Evolutionary conservation across 2,888 invertebrate genomes (phyloP).

Genomic region (Lasiommata megera): DNA sequence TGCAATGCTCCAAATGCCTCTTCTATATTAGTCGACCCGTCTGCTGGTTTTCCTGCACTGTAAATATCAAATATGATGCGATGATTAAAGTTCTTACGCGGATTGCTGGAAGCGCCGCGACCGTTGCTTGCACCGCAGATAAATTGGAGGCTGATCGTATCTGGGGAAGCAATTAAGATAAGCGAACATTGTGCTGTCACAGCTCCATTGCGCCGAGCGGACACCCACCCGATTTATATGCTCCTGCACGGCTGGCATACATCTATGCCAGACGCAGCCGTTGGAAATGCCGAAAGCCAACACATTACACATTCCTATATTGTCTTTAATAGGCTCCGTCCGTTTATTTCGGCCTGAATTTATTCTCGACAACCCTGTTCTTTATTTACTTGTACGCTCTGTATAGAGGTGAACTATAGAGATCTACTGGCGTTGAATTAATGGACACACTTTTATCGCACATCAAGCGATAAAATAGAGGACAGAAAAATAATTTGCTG

Average conservation of each 20-base stretch:
- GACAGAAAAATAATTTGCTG: no score
- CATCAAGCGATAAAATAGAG: no score
- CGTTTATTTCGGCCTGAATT: not conserved
- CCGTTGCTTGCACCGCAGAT: conserved; percentile 36
- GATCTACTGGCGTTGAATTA: no score
- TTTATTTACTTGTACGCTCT: no score
- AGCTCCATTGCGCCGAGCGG: conserved; percentile 61
- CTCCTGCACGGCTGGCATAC: conserved; percentile 14
- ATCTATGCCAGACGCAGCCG: conserved; percentile 28
- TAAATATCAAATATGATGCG: not conserved
- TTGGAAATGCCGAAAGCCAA: conserved; percentile 26
- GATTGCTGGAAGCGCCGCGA: not conserved
- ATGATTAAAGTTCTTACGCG: not conserved
- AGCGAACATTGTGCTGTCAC: conserved; percentile 69
- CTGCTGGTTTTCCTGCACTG: no score
- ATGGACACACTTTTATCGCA: no score
- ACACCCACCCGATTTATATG: conserved; percentile 39
- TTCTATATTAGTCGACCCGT: no score
- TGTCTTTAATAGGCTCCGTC: conserved; percentile 25
- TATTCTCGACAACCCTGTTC: no score
- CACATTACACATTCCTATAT: conserved; percentile 17
- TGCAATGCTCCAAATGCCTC: no score
- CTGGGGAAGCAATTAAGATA: conserved; percentile 76
- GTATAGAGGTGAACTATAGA: no score
- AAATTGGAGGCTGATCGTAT: conserved; percentile 67